Base-by-base conservation (phyloP, 1,140 invertebrate species). In the Cherax quadricarinatus region DNA sequence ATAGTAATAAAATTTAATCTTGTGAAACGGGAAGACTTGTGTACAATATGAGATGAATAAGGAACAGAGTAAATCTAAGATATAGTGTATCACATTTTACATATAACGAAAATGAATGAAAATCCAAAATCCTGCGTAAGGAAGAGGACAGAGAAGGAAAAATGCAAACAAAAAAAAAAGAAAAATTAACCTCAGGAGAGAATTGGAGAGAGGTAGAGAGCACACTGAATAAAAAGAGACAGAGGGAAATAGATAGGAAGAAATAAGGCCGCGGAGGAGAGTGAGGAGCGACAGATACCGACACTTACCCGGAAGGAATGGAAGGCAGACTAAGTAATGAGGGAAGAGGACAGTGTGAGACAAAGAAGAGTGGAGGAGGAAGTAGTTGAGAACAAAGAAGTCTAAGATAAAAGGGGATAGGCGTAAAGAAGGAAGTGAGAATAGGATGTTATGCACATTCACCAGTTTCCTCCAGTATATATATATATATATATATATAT, bases 361-460 rank as follows among this genome's bases (percentile, higher is more conserved):
- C n/a, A 30, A 30, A 75, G 70, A 30, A 75, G 70, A 75, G 24
- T 75, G 70, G 70, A 75, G 70, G 70, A 75, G 70, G 70, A 75
- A 75, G 70, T 30, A n/a, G 62, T 57, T 41, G 82, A 62, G 62
- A 62, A 62, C n/a, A 62, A 84, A 24, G 12, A 49, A 62, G 51
- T 18, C 62, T 16, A 62, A 84, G 82, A 84, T 62, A 12, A 30
- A 7, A 83, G 53, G 53, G 48, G 81, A 83, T 49, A 75, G 57
- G 21, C 24, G 81, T 60, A 60, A 60, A 14, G 81, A 83, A 16
- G 48, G 48, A 81, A 57, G n/a, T 75, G n/a, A 75, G 70, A 66
- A 18, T 2, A 66, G 62, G 21, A 66, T 66, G 14, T 66, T 66
- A 1, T 21, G 1, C 21, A 16, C 62, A 6, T 21, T 16, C 62